Evolutionary conservation across 2,113 vertebrate species (phyloP).

Genomic region (Mesembrinibis cayennensis): DNA sequence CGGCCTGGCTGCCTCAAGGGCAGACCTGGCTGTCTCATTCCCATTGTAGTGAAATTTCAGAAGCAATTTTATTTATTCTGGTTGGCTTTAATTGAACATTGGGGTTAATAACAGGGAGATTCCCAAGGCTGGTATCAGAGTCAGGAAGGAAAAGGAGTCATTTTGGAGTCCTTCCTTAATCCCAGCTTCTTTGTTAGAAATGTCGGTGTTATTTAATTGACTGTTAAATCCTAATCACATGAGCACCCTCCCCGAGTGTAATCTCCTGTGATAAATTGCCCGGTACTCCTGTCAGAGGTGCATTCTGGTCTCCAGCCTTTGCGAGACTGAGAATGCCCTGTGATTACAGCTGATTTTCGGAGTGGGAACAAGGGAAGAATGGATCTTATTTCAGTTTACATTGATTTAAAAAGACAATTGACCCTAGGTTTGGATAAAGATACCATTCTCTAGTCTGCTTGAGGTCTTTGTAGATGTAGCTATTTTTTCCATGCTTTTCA

Average conservation of each 20-base stretch:
- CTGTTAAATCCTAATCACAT: conserved; percentile 57
- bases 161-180: conserved; percentile 32
- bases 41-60: not conserved
- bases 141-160: conserved; percentile 37
- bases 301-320: not conserved
- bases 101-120: not conserved
- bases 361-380: not conserved
- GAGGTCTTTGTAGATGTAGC: not conserved
- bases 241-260: conserved; percentile 26
- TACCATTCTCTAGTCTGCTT: not conserved
- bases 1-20: not conserved
- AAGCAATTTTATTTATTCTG: not conserved
- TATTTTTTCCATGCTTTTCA: not conserved
- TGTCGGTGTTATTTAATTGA: conserved; percentile 42
- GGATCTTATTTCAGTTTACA: not conserved
- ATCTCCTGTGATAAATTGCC: conserved; percentile 53
- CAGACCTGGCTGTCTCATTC: not conserved
- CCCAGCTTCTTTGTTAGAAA: conserved; percentile 26
- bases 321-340: not conserved
- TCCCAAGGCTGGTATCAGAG: not conserved
- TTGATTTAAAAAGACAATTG: not conserved
- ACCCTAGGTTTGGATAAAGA: not conserved
- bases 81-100: not conserved
- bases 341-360: not conserved
- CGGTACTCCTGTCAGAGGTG: not conserved